Base-by-base conservation (phyloP, 2,888 invertebrate genomes). In the Melangyna quadrimaculata region DNA sequence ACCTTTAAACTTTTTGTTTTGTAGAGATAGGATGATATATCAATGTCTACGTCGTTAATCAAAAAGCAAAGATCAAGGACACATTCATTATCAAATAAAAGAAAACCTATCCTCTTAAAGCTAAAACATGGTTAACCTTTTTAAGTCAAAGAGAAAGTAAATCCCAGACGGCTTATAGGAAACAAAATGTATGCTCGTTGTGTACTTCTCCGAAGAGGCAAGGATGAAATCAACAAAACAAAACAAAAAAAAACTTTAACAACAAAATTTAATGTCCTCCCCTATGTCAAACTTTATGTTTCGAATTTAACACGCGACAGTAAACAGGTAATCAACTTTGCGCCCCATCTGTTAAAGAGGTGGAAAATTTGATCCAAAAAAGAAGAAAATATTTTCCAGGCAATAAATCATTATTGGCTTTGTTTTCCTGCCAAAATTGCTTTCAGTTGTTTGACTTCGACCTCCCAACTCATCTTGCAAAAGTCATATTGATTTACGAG, bases 341-440 rank as follows among this genome's bases (percentile, higher is more conserved):
- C 35, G 74, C 67, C 79, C 79, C 83, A 79, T 84, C 83, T 84
- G 83, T 45, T 84, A 65, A 59, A 65, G 74, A 84, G 79, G 79
- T 74, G 83, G 57, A 67, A 79, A 84, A 79, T 84, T 79, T 59
- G 40, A 45, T 45, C 17, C 3, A 29, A 65, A 45, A n/a, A 45
- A 45, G 12, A 57, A 53, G 75, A 53, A 71, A 84, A 79, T 75
- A 84, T 84, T 79, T 83, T 59, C 74, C 70, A 78, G 75, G 67
- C 65, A 65, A 84, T 84, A 84, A 84, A 79, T 84, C 83, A 84
- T 84, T 84, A 84, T 79, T 79, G 79, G 79, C 74, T 79, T 83
- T 79, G 83, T 84, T 74, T 74, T 79, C 35, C 74, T 84, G 74
- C 70, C 83, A 84, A 84, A 84, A 84, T 70, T 78, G 74, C 79